Base-by-base conservation (phyloP, 2,797 vertebrate species). In the Nothura maculosa region DNA sequence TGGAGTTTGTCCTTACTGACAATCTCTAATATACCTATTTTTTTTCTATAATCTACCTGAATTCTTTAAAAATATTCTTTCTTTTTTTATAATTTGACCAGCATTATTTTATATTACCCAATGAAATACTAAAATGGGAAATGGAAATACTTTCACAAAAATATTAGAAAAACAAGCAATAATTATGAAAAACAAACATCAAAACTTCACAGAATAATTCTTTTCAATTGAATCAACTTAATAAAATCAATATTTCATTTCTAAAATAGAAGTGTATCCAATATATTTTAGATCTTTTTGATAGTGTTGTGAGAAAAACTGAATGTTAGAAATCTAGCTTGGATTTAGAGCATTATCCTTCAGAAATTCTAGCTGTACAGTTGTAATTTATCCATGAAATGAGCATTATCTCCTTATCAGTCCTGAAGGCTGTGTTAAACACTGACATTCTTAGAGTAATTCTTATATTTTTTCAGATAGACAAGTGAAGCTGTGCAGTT, bases 261-360 rank as follows among this genome's bases (percentile, higher is more conserved):
- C 28, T 84, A 7, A n/a, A 42, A 75, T 43, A 12, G 2, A 7
- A 1, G 14, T 4, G n/a, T 3, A 36, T 25, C 18, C 1, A 5
- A 21, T 69, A 69, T 12, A 40, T 12, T 20, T 11, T n/a, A 11
- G 10, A 0, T 1, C 25, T 81, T 73, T 5, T 28, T 58, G 2
- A 1, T 24, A 27, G 8, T 18, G 24, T 76, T 62, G 3, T 47
- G 25, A 85, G 17, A 68, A 78, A 68, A 50, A 3, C 1, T 61
- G 52, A 66, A 47, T 20, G 1, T 36, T 38, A 69, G 6, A 47
- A 72, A 83, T 43, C 2, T 64, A 77, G 2, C 8, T 57, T 78
- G 21, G 13, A 52, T 70, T 83, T 55, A 42, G 19, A 87, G 79
- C 28, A 30, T 73, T 72, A 63, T 58, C 18, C 19, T 58, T 78